Evolutionary conservation across 2,888 invertebrate genomes (phyloP).

Genomic region (Drosophila maculinotata): DNA sequence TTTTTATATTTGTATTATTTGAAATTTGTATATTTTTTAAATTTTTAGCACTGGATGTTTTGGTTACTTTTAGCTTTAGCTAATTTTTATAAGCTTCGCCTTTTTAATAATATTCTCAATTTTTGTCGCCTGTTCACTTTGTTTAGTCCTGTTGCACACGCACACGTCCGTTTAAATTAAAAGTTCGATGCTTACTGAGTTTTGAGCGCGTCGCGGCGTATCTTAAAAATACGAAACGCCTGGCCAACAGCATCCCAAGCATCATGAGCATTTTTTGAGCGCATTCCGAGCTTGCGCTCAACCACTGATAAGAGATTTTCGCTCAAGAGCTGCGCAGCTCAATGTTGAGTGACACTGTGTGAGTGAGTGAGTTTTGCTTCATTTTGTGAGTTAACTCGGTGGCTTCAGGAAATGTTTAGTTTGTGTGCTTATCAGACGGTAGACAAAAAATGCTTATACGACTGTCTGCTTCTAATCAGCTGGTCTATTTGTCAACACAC

Average conservation of each 20-base stretch:
- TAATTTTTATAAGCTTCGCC: conserved; percentile 7
- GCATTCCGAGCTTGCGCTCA: conserved; percentile 39
- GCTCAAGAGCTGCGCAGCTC: conserved; percentile 32
- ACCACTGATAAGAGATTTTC: conserved; percentile 43
- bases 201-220: conserved; percentile 40
- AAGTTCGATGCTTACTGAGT: conserved; percentile 83
- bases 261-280: conserved; percentile 18
- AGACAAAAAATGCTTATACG: neutral
- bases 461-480: conserved; percentile 11
- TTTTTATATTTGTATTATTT: neutral
- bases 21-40: neutral
- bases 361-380: conserved; percentile 3
- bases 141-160: conserved; percentile 38
- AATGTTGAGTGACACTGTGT: neutral
- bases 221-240: conserved; percentile 54
- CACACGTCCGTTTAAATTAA: conserved; percentile 82
- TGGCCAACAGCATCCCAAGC: conserved; percentile 35
- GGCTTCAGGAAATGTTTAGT: neutral
- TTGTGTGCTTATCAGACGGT: conserved; percentile 13
- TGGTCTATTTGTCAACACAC: conserved; percentile 20
- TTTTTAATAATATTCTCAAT: conserved; percentile 5
- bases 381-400: neutral
- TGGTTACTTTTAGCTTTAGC: conserved; percentile 4
- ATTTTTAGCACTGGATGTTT: neutral
- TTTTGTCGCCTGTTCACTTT: conserved; percentile 30